Evolutionary conservation across 2,113 vertebrate genomes (phyloP).

Genomic region (Natator depressus): DNA sequence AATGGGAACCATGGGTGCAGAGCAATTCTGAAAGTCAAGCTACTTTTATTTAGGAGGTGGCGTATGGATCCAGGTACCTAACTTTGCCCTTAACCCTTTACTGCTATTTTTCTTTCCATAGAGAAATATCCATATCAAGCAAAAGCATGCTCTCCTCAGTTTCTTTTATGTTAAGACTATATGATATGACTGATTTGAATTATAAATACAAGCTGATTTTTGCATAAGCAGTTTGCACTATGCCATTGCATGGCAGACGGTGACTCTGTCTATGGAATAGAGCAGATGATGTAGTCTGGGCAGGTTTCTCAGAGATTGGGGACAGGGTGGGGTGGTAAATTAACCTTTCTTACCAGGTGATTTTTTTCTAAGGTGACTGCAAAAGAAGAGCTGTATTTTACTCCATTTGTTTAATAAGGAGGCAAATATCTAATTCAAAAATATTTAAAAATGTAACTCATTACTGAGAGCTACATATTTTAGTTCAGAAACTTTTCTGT

Average conservation of each 20-base stretch:
- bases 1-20: fast-evolving
- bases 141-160: not conserved
- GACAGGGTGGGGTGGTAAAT: not conserved
- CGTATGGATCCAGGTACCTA: fast-evolving
- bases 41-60: not conserved
- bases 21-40: not conserved
- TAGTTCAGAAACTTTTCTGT: not conserved
- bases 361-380: not conserved
- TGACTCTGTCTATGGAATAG: not conserved
- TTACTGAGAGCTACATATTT: not conserved
- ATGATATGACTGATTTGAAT: not conserved
- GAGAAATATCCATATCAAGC: not conserved
- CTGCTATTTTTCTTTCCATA: not conserved
- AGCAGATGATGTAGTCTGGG: not conserved
- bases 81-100: not conserved
- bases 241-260: not conserved
- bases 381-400: not conserved
- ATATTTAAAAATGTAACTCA: not conserved
- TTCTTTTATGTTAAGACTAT: not conserved
- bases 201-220: constrained; percentile 8
- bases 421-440: not conserved
- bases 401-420: not conserved
- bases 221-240: not conserved
- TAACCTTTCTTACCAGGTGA: not conserved
- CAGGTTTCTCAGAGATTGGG: not conserved